Evolutionary conservation across 2,888 invertebrate genomes (phyloP), one percentile per base, ranked within the genome.

Genomic region (Yponomeuta evonymella): DNA sequence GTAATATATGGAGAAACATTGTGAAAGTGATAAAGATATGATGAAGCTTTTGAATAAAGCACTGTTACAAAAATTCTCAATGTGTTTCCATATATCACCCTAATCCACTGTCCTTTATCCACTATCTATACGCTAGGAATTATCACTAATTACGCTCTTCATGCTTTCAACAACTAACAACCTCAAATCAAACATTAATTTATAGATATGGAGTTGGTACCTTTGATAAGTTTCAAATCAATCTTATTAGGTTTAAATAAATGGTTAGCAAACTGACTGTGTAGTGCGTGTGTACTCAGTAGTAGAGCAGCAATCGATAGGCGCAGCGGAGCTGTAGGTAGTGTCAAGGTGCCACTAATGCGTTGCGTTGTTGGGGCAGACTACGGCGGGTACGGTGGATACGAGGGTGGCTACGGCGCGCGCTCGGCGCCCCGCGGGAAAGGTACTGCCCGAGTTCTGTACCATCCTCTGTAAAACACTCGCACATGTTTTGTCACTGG

Each of bases 321-420:
- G 36, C 29, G 63, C 6, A 69, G 51, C 67, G 6, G 43, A 43
- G 43, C 43, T 43, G 11, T 33, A 65, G 65, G 88, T 84, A 82
- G 78, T 85, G 84, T 82, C 51, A 15, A 58, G 8, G 51, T 58
- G 51, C 51, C 88, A 85, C 93, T 94, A 94, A 94, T 92, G 83
- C 84, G 83, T 86, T 88, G 83, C 88, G 86, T 89, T 87, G 94
- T 58, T 58, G 92, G 93, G 93, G 93, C 94, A 95, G 96, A 96
- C 95, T 96, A 96, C 94, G 95, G 96, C 95, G 95, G 95, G 89
- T 95, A 95, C 94, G 96, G 96, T 94, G 96, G 95, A 94, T 96
- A 95, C 95, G 96, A 96, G 93, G 96, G 96, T 94, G 96, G 96
- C 94, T 96, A 96, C 90, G 95, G 96, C 94, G 96, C 96, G 93